Evolutionary conservation across 2,888 invertebrate species (phyloP), one percentile per base, ranked within the genome.

Genomic region (Calameuta filiformis): DNA sequence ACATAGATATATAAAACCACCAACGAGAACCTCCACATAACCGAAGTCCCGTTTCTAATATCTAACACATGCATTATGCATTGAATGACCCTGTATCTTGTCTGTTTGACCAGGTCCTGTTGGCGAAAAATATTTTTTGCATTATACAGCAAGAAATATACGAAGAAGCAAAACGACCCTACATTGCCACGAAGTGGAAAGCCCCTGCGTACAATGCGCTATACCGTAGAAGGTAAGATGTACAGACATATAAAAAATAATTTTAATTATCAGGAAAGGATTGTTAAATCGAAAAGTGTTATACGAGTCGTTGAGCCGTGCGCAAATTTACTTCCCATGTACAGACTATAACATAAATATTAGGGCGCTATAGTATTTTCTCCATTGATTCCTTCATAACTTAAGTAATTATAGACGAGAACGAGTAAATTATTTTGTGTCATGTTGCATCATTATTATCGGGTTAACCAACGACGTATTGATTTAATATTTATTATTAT

Each of bases 21-120:
- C 77, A 80, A 79, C 77, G 76, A 77, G 71, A 71, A 71, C 33
- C 71, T 31, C 15, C 71, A 31, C 2, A 56, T 71, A 71, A 31
- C 34, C 31, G 71, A 71, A 71, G 71, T 31, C 69, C 77, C 76
- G 77, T 81, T 84, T 84, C 85, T 87, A 84, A 87, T 87, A 84
- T 87, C 80, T 79, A 74, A 56, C 78, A 75, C 77, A 85, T 86
- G 84, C 83, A 87, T 87, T 86, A 87, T 86, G 84, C 83, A 86
- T 86, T 79, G 81, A 77, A 78, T 77, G 77, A 83, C 81, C 76
- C 78, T 76, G 81, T 81, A 79, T 79, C 79, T 80, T 83, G 82
- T 81, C 81, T 80, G 81, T 82, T 85, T 78, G 77, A 77, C 77
- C 77, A 77, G 71, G 71, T 77, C 69, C 40, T 75, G 69, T 75